Evolutionary conservation across 2,888 invertebrate species (phyloP).

Genomic region (Neocrepidodera transversa): DNA sequence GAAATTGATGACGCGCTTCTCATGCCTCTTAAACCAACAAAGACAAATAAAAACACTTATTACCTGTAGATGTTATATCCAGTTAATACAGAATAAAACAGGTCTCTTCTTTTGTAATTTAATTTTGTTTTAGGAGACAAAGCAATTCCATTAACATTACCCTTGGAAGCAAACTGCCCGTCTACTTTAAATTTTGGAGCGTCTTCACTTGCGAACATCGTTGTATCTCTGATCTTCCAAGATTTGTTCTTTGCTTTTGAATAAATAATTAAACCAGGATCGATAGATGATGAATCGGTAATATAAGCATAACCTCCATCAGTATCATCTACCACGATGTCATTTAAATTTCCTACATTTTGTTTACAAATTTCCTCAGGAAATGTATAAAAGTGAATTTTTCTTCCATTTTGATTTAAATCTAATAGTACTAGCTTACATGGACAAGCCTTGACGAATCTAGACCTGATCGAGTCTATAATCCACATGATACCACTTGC

Average conservation of each 20-base stretch:
- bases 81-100: slow-evolving; percentile 51
- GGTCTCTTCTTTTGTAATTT: slow-evolving; percentile 38
- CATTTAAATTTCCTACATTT: slow-evolving; percentile 69
- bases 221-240: slow-evolving; percentile 73
- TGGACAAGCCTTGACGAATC: slow-evolving; percentile 69
- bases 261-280: slow-evolving; percentile 77
- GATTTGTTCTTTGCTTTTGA: slow-evolving; percentile 68
- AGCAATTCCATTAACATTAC: slow-evolving; percentile 75
- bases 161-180: slow-evolving; percentile 61
- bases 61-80: slow-evolving; percentile 63
- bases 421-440: slow-evolving; percentile 73
- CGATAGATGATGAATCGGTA: slow-evolving; percentile 70
- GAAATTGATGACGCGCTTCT: too few species aligned
- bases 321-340: slow-evolving; percentile 74
- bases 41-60: too few species aligned
- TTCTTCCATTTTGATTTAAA: slow-evolving; percentile 66
- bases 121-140: slow-evolving; percentile 64
- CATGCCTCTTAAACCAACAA: too few species aligned
- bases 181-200: slow-evolving; percentile 68
- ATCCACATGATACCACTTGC: slow-evolving; percentile 72
- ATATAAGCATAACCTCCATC: slow-evolving; percentile 74
- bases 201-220: slow-evolving; percentile 69
- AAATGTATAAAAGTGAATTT: slow-evolving; percentile 67
- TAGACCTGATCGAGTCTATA: slow-evolving; percentile 71
- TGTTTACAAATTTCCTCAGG: slow-evolving; percentile 66